Conservation (phyloP, 2,797 vertebrate species). For the Chelonia mydas region DNA sequence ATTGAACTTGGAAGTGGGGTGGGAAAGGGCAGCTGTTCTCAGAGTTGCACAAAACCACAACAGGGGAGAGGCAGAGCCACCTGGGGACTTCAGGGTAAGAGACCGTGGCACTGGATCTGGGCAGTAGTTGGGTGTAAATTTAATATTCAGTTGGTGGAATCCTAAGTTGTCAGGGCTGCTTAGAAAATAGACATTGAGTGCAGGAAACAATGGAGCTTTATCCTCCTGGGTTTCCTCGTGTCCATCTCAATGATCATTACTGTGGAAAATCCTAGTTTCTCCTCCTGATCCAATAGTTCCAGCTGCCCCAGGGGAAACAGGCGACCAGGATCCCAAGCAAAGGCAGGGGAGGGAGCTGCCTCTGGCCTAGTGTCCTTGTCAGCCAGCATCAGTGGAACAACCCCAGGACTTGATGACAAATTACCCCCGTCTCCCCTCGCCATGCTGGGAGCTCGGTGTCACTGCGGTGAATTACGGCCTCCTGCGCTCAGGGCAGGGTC, state of each 20-base stretch:
- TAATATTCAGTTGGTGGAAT: neutral
- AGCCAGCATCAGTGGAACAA: neutral
- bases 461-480: neutral
- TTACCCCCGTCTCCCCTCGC: neutral
- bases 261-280: neutral
- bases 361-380: neutral
- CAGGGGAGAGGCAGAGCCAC: neutral
- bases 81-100: neutral
- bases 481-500: neutral
- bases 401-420: neutral
- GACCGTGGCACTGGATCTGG: neutral
- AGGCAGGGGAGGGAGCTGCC: neutral
- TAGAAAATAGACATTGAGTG: neutral
- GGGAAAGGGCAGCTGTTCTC: neutral
- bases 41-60: neutral
- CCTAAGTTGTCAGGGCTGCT: neutral
- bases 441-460: neutral
- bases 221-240: neutral
- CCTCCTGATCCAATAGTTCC: neutral
- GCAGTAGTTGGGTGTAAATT: neutral
- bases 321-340: neutral
- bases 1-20: neutral
- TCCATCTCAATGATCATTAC: neutral
- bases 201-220: neutral
- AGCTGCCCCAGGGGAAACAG: neutral